Evolutionary conservation across 2,888 invertebrate species (phyloP), one percentile per base, ranked within the genome.

Genomic region (Nyleta sp.): DNA sequence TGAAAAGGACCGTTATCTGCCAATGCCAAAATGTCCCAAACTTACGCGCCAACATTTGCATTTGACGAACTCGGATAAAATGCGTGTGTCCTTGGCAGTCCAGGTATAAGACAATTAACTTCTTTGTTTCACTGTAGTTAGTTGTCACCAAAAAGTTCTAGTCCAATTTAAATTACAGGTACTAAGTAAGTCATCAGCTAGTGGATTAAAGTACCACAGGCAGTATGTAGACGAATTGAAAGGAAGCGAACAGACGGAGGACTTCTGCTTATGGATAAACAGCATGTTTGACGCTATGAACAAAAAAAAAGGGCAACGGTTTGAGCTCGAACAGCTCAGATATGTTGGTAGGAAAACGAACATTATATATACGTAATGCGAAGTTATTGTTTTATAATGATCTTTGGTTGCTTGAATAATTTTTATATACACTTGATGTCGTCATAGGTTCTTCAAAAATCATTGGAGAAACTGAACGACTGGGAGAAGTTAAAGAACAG

Each of bases 51-150:
- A 13, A 13, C 38, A 38, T 13, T 38, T 57, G 1, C 13, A 57
- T 18, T 24, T 57, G 18, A 42, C 8, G 2, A 55, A 55, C n/a
- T 55, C 55, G 5, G 38, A 8, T 7, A 55, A 55, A 55, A 55
- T 55, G 55, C 55, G 55, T 0, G 38, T 55, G n/a, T 38, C 38
- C 7, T 55, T 38, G 4, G 55, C 55, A 6, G 22, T 20, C 3
- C 55, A 55, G 17, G 55, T 42, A 28, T 11, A 11, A 46, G 5
- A n/a, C 3, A 38, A 28, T 1, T 8, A 4, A 28, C 7, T 10
- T 28, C 10, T 28, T 28, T 28, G 2, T 28, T 28, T 28, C 10
- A 28, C 5, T 28, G 28, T 3, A 5, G 1, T 38, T 38, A 11
- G 13, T 38, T 38, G n/a, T 38, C 2, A 2, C n/a, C 10, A 4